Conservation (phyloP, 1,140 invertebrate species). For the Conus betulinus region DNA sequence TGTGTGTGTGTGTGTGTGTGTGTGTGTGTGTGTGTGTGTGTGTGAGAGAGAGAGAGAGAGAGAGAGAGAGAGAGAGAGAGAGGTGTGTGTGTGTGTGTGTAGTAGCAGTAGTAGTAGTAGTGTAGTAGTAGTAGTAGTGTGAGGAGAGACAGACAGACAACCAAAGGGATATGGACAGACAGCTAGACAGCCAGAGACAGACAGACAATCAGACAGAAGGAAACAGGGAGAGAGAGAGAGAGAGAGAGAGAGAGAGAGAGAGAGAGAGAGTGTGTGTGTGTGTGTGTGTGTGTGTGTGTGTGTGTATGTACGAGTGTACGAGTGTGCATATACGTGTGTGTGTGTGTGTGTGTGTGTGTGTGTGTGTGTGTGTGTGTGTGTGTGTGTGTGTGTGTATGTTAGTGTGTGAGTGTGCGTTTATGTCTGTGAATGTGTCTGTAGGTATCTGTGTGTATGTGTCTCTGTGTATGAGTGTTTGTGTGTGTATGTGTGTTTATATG, state of each 20-base stretch:
- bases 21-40: too few relatives aligned
- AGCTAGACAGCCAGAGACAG: not conserved
- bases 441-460: too few relatives aligned
- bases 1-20: too few relatives aligned
- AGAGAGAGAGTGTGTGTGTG: not conserved
- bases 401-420: not conserved
- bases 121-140: too few relatives aligned
- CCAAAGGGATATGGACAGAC: not conserved
- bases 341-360: slow-evolving; percentile 10
- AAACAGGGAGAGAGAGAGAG: not conserved
- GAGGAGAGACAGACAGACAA: not conserved
- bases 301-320: too few relatives aligned
- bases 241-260: not conserved
- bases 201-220: not conserved
- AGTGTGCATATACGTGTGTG: not conserved
- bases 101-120: too few relatives aligned
- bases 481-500: too few relatives aligned
- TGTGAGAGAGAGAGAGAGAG: too few relatives aligned
- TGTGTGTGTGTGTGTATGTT: not conserved
- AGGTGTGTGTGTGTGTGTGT: too few relatives aligned
- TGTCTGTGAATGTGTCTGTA: not conserved
- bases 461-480: too few relatives aligned
- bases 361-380: slow-evolving; percentile 10
- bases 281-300: not conserved
- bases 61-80: too few relatives aligned